These are phyloP conservation scores for Hydriomena furcata DNA, from an alignment of 2,888 invertebrate genomes.

Conservation along the genomic window DNA sequence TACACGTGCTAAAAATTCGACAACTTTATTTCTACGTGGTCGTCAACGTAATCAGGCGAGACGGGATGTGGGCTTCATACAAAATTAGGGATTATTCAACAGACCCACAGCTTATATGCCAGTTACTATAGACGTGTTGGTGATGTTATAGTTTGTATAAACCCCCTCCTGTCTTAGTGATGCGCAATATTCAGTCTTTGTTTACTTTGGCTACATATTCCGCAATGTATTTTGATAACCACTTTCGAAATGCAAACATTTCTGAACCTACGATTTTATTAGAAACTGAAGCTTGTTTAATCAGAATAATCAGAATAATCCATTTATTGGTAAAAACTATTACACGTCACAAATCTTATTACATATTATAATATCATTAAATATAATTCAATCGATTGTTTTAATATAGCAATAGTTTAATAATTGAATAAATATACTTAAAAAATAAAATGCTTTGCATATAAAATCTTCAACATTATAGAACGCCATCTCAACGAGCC, in stretches of 20 bases:
- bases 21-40: constrained; percentile 44
- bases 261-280: background rate
- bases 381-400: too few relatives aligned
- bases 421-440: too few relatives aligned
- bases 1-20: constrained; percentile 25
- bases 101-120: constrained; percentile 7
- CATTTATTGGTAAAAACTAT: too few relatives aligned
- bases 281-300: too few relatives aligned
- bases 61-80: constrained; percentile 71
- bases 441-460: too few relatives aligned
- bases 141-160: constrained; percentile 7
- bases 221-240: constrained; percentile 26
- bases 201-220: constrained; percentile 32
- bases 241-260: constrained; percentile 12
- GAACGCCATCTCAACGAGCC: too few relatives aligned
- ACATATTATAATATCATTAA: too few relatives aligned
- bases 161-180: constrained; percentile 38
- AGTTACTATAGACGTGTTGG: constrained; percentile 12
- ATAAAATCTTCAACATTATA: too few relatives aligned
- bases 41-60: constrained; percentile 59
- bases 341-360: too few relatives aligned
- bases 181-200: constrained; percentile 54
- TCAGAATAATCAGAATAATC: too few relatives aligned
- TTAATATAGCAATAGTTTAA: too few relatives aligned
- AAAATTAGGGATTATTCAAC: constrained; percentile 75